Percentiles rank a stretch among this genome's conserved stretches.
phyloP scores from a whole-genome alignment of 2,797 vertebrate genomes.

The Acestrorhynchus altus region DNA sequence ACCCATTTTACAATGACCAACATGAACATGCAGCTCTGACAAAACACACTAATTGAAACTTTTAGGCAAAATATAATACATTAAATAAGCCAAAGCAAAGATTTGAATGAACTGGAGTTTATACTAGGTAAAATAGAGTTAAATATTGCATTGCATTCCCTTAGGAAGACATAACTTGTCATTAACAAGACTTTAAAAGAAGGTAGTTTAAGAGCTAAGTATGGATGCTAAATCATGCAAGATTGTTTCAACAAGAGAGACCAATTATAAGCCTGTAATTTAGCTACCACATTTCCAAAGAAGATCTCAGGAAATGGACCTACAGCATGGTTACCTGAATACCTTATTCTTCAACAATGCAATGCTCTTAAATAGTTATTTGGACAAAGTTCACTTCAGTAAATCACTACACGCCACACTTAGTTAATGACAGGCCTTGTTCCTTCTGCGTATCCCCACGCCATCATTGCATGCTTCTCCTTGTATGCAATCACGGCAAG shows the following conservation, averaged over 20 bases:
- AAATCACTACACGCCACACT: conserved; percentile 50
- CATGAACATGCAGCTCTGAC: too few species aligned
- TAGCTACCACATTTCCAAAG: background rate
- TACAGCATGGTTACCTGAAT: background rate
- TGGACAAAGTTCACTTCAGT: conserved; percentile 48
- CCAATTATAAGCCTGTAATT: conserved; percentile 16
- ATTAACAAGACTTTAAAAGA: conserved; percentile 3
- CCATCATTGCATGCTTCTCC: conserved; percentile 10
- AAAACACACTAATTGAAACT: too few species aligned
- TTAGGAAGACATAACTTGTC: background rate
- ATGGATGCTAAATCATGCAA: conserved; percentile 15
- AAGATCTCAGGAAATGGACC: background rate
- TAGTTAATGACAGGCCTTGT: conserved; percentile 57
- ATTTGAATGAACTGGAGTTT: background rate
- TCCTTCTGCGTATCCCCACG: background rate
- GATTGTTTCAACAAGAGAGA: background rate
- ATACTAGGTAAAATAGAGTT: background rate
- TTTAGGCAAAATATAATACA: too few species aligned
- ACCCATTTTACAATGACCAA: too few species aligned
- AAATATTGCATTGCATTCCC: background rate
- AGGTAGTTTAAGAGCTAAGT: conserved; percentile 7
- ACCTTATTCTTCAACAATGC: conserved; percentile 4
- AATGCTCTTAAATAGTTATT: background rate
- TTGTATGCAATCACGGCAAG: background rate
- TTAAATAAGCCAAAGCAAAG: background rate